Evolutionary conservation across 2,888 invertebrate genomes (phyloP).

Genomic region (Chironomus tentans): DNA sequence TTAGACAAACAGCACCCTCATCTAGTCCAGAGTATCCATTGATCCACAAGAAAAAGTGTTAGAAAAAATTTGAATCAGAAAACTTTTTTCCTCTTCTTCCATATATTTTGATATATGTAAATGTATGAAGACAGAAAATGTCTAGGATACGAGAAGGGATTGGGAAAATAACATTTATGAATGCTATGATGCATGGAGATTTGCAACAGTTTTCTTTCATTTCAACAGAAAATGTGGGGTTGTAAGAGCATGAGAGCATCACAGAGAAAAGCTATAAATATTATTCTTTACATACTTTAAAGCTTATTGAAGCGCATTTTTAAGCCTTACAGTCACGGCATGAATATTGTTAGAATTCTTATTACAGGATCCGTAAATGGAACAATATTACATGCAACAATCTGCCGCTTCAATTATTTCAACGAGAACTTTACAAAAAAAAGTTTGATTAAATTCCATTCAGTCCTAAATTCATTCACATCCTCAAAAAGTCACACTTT

Average conservation of each 20-base stretch:
- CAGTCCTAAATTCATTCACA: too few relatives aligned
- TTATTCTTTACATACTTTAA: neutral
- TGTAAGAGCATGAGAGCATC: neutral
- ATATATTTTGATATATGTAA: neutral
- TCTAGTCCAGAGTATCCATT: neutral
- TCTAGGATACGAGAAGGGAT: neutral
- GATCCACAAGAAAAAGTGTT: neutral
- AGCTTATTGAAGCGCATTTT: neutral
- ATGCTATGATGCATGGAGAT: neutral
- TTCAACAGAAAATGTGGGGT: neutral
- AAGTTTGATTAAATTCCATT: too few relatives aligned
- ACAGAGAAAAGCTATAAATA: neutral
- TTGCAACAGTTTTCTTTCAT: neutral
- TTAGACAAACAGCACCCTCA: neutral
- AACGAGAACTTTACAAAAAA: too few relatives aligned
- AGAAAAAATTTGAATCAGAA: neutral
- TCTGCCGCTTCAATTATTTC: too few relatives aligned
- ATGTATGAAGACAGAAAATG: neutral
- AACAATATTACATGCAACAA: too few relatives aligned
- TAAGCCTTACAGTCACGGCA: neutral
- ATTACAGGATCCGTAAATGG: too few relatives aligned
- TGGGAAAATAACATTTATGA: neutral
- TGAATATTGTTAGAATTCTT: too few relatives aligned
- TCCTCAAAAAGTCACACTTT: too few relatives aligned
- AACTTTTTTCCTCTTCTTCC: neutral